Conservation (phyloP, 2,797 vertebrate species). For the Syndactyla subalaris region DNA sequence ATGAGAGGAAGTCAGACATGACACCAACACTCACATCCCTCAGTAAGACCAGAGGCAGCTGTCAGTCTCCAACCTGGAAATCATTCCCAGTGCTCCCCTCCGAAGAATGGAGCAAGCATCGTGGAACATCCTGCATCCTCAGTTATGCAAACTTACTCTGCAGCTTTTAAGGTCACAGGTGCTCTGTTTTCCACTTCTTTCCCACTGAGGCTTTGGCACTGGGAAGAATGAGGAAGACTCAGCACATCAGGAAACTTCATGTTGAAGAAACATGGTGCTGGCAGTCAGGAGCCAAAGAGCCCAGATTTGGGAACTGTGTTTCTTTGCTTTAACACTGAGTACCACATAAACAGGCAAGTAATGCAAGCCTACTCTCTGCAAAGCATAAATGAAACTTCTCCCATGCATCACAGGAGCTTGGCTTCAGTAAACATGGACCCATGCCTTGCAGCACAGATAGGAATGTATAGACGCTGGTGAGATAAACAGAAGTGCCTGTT, state of each 20-base stretch:
- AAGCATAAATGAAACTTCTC: neutral
- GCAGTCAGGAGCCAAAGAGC: neutral
- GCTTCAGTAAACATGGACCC: neutral
- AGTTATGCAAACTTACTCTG: neutral
- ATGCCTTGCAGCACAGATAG: neutral
- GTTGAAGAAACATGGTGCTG: neutral
- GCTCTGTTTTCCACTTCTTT: neutral
- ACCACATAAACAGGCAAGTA: neutral
- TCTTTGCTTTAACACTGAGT: neutral
- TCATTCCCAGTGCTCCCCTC: neutral
- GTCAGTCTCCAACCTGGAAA: neutral
- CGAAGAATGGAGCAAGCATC: neutral
- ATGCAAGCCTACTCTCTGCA: neutral
- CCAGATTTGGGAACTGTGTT: neutral
- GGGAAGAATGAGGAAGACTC: neutral
- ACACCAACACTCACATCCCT: neutral
- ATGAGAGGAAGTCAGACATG: neutral
- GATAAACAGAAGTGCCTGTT: neutral
- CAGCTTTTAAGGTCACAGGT: neutral
- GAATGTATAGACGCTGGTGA: neutral
- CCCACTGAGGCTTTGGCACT: neutral
- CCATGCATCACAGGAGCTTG: neutral
- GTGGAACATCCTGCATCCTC: neutral
- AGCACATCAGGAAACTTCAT: neutral
- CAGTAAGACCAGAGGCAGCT: neutral